These are phyloP conservation scores for Parochlus steinenii DNA, from an alignment of 2,888 invertebrate species.

Conservation along the genomic window DNA sequence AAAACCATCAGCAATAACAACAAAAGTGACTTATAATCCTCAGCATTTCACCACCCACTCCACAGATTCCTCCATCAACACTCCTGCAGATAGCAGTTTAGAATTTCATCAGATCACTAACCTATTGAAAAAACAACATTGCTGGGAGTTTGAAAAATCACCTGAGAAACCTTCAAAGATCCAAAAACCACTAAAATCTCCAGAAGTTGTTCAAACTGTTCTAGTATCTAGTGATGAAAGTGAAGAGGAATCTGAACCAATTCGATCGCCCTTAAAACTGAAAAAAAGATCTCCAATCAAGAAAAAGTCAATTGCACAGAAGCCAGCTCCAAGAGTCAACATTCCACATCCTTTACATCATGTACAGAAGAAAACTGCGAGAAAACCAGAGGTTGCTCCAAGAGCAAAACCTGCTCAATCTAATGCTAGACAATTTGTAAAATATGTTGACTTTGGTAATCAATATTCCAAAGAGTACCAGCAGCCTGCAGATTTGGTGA, in stretches of 20 bases:
- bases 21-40: conserved; percentile 5
- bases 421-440: conserved; percentile 1
- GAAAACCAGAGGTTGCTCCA: neutral
- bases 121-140: neutral
- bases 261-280: neutral
- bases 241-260: neutral
- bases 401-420: neutral
- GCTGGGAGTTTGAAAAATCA: neutral
- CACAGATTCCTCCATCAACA: conserved; percentile 8
- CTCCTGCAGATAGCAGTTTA: neutral
- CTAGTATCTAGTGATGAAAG: neutral
- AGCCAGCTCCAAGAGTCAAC: neutral
- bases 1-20: conserved; percentile 1
- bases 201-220: neutral
- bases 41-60: conserved; percentile 6
- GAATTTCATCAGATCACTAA: conserved; percentile 11
- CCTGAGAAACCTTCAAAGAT: neutral
- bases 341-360: too few species aligned
- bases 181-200: neutral
- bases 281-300: neutral
- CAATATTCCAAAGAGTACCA: conserved; percentile 2
- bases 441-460: conserved; percentile 10
- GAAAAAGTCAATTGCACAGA: conserved; percentile 4
- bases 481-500: conserved; percentile 1
- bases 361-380: conserved; percentile 1